Base-by-base conservation (phyloP, 2,113 vertebrate genomes). In the Halcyon senegalensis region DNA sequence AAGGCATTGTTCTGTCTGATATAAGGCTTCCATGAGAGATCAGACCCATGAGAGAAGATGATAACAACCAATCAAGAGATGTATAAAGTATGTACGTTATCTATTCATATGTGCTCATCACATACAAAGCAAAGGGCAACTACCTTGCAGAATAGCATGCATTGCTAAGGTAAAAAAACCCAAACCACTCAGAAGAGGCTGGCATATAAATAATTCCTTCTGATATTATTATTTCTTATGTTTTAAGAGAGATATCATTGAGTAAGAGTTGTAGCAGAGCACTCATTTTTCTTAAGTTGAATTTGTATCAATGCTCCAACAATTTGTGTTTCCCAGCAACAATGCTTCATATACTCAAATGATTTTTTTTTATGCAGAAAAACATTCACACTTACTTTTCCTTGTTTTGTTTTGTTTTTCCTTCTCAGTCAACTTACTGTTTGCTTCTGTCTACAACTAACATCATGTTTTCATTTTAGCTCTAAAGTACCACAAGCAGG, bases 141-240 rank as follows among this genome's bases (percentile, higher is more conserved):
- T 24, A 53, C 44, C 50, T 72, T 46, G 31, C 43, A 62, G 25
- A 93, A 31, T 0, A 70, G n/a, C n/a, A 44, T 2, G 1, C 0
- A 0, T 27, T 93, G 73, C 43, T 67, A 17, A 25, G 37, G 37
- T 9, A 58, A 67, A 68, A 50, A 35, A 51, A 31, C 15, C 5
- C 33, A 64, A 69, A 81, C 18, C 23, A 84, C 12, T 19, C 53
- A 56, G 46, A 87, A 81, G 30, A 91, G 10, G 24, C 1, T 84
- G 41, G 37, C 37, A 81, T 11, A 43, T 2, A 46, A 35, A 35
- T 35, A 35, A 35, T 35, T 35, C 35, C 35, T 35, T 35, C 35
- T 7, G 35, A 35, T 35, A 35, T 35, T 35, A 35, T 35, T 55
- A 44, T 19, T 62, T 33, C 25, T 37, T 48, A 5, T 21, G 53